phyloP scores from a whole-genome alignment of 2,113 vertebrate species.

The Ginglymostoma cirratum region DNA sequence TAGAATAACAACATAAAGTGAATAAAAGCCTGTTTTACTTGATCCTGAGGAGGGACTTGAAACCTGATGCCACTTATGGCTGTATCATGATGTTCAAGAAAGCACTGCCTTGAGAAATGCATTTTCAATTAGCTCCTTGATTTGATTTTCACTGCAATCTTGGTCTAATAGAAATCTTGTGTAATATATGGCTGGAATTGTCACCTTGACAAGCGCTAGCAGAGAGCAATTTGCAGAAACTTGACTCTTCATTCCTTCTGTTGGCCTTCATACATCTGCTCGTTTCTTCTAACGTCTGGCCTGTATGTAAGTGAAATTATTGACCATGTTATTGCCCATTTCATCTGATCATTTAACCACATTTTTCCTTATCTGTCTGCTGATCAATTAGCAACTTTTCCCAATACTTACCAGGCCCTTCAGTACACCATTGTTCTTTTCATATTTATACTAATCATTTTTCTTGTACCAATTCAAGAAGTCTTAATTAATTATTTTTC shows the following conservation, averaged over 20 bases:
- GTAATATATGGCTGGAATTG: background rate
- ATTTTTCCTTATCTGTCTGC: background rate
- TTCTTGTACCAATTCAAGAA: background rate
- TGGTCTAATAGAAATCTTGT: background rate
- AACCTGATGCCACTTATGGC: background rate
- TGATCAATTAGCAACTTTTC: background rate
- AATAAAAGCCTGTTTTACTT: background rate
- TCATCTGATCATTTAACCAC: background rate
- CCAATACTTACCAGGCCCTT: background rate
- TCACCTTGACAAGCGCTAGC: background rate
- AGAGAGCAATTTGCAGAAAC: background rate
- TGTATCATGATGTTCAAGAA: background rate
- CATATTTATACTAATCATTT: background rate
- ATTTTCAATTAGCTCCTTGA: background rate
- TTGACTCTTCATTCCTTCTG: background rate
- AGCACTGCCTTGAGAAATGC: background rate
- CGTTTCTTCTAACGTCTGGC: background rate
- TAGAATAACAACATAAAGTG: background rate
- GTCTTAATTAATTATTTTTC: background rate
- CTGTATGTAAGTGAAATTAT: background rate
- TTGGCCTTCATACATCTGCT: background rate
- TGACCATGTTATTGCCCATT: background rate
- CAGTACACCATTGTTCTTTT: background rate
- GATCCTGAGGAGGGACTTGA: background rate
- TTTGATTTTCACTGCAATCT: background rate